Conservation (phyloP, 1,140 invertebrate species). For the Ceratoteleas bidentatus region DNA sequence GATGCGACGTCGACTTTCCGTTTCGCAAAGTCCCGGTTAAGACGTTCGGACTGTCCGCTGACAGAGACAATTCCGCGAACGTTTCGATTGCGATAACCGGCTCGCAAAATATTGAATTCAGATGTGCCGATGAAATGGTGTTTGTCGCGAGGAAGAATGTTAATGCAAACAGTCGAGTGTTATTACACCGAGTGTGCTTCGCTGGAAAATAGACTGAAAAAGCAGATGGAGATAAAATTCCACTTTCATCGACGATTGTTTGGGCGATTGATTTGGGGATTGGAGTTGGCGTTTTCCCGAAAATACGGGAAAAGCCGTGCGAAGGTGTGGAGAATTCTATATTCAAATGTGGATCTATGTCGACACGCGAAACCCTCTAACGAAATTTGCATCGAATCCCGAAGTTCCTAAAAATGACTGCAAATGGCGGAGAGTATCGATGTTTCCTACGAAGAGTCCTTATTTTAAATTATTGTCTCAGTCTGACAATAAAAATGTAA, state of each 20-base stretch:
- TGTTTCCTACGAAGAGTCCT: no score
- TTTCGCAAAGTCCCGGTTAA: no score
- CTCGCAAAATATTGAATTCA: not conserved
- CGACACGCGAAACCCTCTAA: no score
- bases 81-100: no score
- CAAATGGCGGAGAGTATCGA: no score
- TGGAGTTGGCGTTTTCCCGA: not conserved
- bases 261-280: not conserved
- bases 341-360: no score
- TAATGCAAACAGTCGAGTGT: slow-evolving; percentile 9
- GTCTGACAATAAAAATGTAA: no score
- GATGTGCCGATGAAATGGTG: not conserved
- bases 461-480: no score
- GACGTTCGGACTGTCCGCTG: no score
- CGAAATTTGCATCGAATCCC: no score
- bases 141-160: slow-evolving; percentile 7
- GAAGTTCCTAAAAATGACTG: no score
- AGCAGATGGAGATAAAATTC: slow-evolving; percentile 27
- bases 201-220: slow-evolving; percentile 10
- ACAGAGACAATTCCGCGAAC: no score
- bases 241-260: slow-evolving; percentile 12
- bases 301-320: not conserved
- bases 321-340: not conserved
- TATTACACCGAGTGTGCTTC: slow-evolving; percentile 2
- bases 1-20: not conserved